These are phyloP conservation scores for Strigamia transsilvanica DNA, from an alignment of 2,888 invertebrate species.

Conservation along the genomic window DNA sequence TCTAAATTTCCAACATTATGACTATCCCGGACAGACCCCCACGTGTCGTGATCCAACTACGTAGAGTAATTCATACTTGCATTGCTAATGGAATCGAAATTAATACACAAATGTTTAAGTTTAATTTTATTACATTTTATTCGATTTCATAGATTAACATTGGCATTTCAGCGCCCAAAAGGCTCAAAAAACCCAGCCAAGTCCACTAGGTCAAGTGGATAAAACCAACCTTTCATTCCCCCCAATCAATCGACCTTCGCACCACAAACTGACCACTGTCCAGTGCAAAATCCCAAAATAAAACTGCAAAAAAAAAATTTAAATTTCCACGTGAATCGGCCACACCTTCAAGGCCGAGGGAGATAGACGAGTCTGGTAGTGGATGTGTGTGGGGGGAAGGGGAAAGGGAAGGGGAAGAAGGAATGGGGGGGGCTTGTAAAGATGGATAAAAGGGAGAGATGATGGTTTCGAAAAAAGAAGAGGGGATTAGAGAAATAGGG, in stretches of 20 bases:
- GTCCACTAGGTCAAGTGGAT: slow-evolving; percentile 3
- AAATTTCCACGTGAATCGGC: not conserved
- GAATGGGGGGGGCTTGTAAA: not conserved
- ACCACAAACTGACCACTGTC: not conserved
- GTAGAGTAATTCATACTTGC: too few species aligned
- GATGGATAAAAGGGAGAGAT: not conserved
- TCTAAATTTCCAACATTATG: too few species aligned
- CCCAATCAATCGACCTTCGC: not conserved
- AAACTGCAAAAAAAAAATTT: too few species aligned
- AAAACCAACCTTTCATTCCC: not conserved
- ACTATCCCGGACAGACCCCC: too few species aligned
- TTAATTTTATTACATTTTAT: too few species aligned
- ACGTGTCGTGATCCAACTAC: too few species aligned
- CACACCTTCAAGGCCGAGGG: slow-evolving; percentile 40
- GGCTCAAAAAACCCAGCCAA: not conserved
- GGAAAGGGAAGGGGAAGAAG: not conserved
- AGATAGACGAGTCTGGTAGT: slow-evolving; percentile 18
- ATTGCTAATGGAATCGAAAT: too few species aligned
- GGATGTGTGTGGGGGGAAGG: not conserved
- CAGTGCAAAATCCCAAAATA: not conserved
- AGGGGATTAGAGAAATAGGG: slow-evolving; percentile 35
- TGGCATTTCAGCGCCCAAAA: not conserved
- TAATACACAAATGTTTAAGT: too few species aligned
- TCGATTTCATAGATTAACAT: too few species aligned
- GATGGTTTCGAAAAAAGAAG: slow-evolving; percentile 29